Evolutionary conservation across 2,113 vertebrate genomes (phyloP).

Genomic region (Corvus moneduloides): DNA sequence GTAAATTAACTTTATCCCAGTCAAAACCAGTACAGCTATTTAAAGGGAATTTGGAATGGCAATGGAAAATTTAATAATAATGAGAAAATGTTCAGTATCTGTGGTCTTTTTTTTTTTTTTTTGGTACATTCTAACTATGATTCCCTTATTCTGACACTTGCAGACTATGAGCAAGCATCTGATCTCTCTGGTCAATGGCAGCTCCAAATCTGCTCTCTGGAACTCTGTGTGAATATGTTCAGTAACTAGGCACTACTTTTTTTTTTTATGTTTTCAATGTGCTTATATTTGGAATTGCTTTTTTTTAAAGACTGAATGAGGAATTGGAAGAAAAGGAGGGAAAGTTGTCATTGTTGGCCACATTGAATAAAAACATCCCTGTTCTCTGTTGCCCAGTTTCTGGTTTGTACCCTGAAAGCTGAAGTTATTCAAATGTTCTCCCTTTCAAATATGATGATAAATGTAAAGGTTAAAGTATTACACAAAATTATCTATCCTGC

Average conservation of each 20-base stretch:
- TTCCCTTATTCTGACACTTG: not conserved
- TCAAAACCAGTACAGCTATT: not conserved
- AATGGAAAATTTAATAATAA: not conserved
- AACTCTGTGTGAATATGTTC: not conserved
- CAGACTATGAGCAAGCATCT: not conserved
- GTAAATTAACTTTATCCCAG: not conserved
- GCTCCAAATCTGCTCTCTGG: not conserved
- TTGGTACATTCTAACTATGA: not conserved
- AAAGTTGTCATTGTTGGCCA: too few relatives aligned
- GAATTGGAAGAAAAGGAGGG: not conserved
- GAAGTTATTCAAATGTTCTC: not conserved
- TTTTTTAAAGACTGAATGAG: not conserved
- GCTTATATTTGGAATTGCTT: not conserved
- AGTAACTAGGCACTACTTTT: not conserved
- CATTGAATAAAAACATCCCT: not conserved
- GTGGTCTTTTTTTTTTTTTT: not conserved
- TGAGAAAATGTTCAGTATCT: not conserved
- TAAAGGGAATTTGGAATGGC: not conserved
- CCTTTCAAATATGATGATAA: not conserved
- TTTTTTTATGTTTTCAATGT: not conserved
- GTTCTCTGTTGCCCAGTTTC: not conserved
- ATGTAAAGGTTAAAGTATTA: not conserved
- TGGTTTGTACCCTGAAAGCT: not conserved
- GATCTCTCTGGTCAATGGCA: not conserved
- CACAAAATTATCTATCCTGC: not conserved